Conservation (phyloP, 2,888 invertebrate genomes). For the Drosophila conformis region DNA sequence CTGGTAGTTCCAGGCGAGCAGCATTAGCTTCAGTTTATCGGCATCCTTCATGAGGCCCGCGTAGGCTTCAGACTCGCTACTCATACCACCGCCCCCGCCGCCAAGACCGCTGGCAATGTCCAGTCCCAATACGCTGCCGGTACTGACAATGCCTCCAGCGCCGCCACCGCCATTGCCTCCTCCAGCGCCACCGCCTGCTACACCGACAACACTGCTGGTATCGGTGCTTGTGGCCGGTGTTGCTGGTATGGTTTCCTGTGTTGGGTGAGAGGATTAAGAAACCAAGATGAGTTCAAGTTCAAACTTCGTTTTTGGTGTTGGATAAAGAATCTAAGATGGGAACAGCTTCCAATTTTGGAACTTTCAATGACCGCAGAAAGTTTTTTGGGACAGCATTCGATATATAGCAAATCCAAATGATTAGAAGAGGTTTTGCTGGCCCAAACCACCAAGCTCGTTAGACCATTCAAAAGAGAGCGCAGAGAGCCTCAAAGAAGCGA, state of each 20-base stretch:
- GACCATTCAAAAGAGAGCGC: constrained; percentile 69
- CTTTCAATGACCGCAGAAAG: constrained; percentile 72
- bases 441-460: constrained; percentile 54
- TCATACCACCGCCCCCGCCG: constrained; percentile 50
- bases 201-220: constrained; percentile 70
- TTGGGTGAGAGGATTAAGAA: constrained; percentile 12
- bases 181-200: constrained; percentile 51
- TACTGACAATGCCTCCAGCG: constrained; percentile 29
- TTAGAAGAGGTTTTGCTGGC: constrained; percentile 51
- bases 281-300: constrained; percentile 34
- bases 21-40: constrained; percentile 94
- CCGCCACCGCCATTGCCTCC: constrained; percentile 46
- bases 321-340: constrained; percentile 26
- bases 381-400: constrained; percentile 71
- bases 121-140: constrained; percentile 46
- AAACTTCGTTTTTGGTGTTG: neutral
- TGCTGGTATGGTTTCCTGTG: constrained; percentile 82
- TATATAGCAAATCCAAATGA: constrained; percentile 75
- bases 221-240: constrained; percentile 77
- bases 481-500: constrained; percentile 67
- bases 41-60: constrained; percentile 90
- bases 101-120: constrained; percentile 65
- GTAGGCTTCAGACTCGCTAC: constrained; percentile 82
- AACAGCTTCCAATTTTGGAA: constrained; percentile 38
- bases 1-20: constrained; percentile 95